These are phyloP conservation scores for Penaeus japonicus DNA, from an alignment of 1,140 invertebrate species.

Conservation along the genomic window DNA sequence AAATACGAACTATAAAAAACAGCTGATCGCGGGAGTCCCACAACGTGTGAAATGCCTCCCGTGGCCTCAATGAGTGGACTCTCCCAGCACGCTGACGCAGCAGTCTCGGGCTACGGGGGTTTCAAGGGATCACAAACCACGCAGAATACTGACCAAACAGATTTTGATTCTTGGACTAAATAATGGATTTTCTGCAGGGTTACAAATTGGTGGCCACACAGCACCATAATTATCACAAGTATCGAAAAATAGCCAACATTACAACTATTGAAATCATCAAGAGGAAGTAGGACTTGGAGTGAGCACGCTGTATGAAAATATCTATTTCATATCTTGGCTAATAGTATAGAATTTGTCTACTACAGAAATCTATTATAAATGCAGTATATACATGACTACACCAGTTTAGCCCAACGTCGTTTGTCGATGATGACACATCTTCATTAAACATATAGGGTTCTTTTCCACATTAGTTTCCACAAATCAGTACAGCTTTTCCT, in stretches of 20 bases:
- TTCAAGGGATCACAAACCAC: background rate
- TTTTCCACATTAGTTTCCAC: background rate
- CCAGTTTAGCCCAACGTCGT: conserved; percentile 15
- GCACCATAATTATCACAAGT: conserved; percentile 53
- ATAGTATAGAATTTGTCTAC: conserved; percentile 36
- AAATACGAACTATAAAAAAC: conserved; percentile 2
- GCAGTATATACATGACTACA: conserved; percentile 25
- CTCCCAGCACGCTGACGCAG: background rate
- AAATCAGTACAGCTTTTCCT: background rate
- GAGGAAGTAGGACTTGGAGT: conserved; percentile 28
- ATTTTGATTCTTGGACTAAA: conserved; percentile 35
- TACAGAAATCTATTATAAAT: conserved; percentile 36
- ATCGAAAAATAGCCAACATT: conserved; percentile 50
- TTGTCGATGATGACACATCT: too few relatives aligned
- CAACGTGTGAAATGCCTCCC: too few relatives aligned
- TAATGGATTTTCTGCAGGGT: background rate
- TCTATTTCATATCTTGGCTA: conserved; percentile 47
- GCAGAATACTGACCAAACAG: conserved; percentile 17
- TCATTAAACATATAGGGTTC: background rate
- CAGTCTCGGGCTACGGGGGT: background rate
- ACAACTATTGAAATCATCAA: conserved; percentile 33
- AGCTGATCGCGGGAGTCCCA: too few relatives aligned
- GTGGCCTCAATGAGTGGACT: too few relatives aligned
- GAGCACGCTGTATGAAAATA: conserved; percentile 45
- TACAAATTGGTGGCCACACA: conserved; percentile 24